Conservation (phyloP, 2,888 invertebrate species). For the Frankliniella fusca region DNA sequence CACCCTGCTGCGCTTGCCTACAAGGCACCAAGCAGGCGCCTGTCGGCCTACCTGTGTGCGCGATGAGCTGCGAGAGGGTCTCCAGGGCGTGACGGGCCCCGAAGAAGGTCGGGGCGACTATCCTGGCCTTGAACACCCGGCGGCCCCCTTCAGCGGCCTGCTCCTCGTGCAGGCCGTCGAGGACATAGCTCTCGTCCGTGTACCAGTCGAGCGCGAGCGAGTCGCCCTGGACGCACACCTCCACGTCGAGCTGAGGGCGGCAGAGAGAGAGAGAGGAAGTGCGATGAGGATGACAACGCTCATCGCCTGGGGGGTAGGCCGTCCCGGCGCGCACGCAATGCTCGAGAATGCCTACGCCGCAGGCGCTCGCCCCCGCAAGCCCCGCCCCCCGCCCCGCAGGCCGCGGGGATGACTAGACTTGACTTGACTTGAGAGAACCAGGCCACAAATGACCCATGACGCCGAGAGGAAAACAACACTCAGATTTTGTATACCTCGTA, state of each 20-base stretch:
- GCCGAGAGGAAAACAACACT: too few species aligned
- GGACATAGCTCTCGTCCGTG: slow-evolving; percentile 65
- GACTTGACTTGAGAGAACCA: too few species aligned
- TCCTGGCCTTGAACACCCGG: slow-evolving; percentile 42
- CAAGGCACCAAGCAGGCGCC: neutral
- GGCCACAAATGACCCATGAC: too few species aligned
- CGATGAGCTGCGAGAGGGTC: slow-evolving; percentile 63
- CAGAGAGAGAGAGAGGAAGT: neutral
- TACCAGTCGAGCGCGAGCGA: slow-evolving; percentile 56
- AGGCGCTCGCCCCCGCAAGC: neutral
- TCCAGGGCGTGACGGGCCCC: slow-evolving; percentile 70
- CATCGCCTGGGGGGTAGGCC: neutral
- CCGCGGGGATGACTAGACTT: too few species aligned
- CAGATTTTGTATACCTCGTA: too few species aligned
- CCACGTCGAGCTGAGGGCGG: slow-evolving; percentile 3
- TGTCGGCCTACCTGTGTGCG: slow-evolving; percentile 26
- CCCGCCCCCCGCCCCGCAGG: too few species aligned
- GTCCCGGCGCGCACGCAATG: neutral
- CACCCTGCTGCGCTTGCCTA: too few species aligned
- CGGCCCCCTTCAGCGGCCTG: slow-evolving; percentile 47
- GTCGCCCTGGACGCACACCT: slow-evolving; percentile 2
- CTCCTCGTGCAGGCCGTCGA: slow-evolving; percentile 54
- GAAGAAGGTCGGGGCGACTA: slow-evolving; percentile 42
- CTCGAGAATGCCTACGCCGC: neutral
- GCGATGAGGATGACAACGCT: neutral